Evolutionary conservation across 2,888 invertebrate species (phyloP).

Genomic region (Drosophila austrosaltans): DNA sequence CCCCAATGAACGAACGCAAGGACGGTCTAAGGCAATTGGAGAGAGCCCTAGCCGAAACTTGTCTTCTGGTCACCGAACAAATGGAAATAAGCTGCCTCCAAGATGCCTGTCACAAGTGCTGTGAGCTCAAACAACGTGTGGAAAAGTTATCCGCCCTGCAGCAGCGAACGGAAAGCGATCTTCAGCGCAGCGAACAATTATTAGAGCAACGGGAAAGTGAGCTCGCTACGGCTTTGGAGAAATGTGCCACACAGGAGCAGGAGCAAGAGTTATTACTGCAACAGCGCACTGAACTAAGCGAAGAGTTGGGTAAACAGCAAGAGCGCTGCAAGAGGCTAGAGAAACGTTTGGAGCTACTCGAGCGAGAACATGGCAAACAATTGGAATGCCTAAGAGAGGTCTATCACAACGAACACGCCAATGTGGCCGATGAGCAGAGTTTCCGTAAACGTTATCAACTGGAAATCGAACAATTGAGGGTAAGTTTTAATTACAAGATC

Average conservation of each 20-base stretch:
- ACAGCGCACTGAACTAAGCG: conserved; percentile 83
- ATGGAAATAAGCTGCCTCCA: conserved; percentile 83
- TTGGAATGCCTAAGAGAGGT: conserved; percentile 91
- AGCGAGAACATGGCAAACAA: conserved; percentile 93
- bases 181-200: conserved; percentile 79
- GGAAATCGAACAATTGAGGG: conserved; percentile 93
- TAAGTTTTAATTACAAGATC: conserved; percentile 65
- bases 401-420: conserved; percentile 86
- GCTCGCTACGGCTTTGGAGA: conserved; percentile 79
- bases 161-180: conserved; percentile 79
- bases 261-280: conserved; percentile 81
- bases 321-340: conserved; percentile 90
- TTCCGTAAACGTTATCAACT: conserved; percentile 91
- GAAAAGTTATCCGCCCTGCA: conserved; percentile 84
- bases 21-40: conserved; percentile 87
- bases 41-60: conserved; percentile 86
- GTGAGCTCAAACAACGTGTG: conserved; percentile 85
- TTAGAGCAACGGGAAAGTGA: conserved; percentile 81
- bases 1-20: conserved; percentile 87
- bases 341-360: conserved; percentile 88
- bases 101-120: conserved; percentile 86
- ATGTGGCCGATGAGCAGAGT: conserved; percentile 86
- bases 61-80: conserved; percentile 84
- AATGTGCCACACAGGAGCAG: conserved; percentile 82
- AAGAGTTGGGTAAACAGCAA: conserved; percentile 86